Evolutionary conservation across 2,888 invertebrate genomes (phyloP), one percentile per base, ranked within the genome.

Genomic region (Syrista parreyssii): DNA sequence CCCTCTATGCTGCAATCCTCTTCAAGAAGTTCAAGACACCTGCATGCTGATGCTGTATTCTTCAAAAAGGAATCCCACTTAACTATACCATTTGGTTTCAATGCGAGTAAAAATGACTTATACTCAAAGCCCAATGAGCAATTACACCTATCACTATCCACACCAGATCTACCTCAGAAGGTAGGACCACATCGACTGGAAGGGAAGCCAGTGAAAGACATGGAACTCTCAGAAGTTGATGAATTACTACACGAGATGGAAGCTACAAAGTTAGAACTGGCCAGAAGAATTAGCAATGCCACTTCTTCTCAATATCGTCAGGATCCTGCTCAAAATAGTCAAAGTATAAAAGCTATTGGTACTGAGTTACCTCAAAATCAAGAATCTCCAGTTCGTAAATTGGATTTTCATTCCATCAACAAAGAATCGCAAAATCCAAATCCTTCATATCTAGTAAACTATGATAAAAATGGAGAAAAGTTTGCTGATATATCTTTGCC

Each of bases 181-280:
- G 76, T 78, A 82, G 84, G 85, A 72, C 81, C 86, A 78, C 82
- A 83, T 55, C 78, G 78, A 33, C 79, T 79, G 15, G 81, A 84
- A 55, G 75, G 75, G 15, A 87, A 81, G 75, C 77, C 79, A 12
- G 79, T 88, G 35, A 83, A 84, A 73, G 87, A 89, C 31, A 90
- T 92, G 86, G 91, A 90, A 80, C 84, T 92, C 31, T 84, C 88
- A 11, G 92, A 92, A 81, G 91, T 92, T 0, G 90, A 92, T 72
- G 88, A 91, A 71, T 84, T 92, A 78, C 84, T 93, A 40, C 88
- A 89, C 78, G 90, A 92, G 80, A 91, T 92, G 87, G 92, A 93
- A 81, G 84, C 84, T 30, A 90, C 91, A 4, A 91, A 92, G 75
- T 86, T 86, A 73, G 89, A 90, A 82, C 86, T 92, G 68, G 89